Conservation (phyloP, 35 echinoderm and acorn worm genomes). For the Lytechinus variegatus region DNA sequence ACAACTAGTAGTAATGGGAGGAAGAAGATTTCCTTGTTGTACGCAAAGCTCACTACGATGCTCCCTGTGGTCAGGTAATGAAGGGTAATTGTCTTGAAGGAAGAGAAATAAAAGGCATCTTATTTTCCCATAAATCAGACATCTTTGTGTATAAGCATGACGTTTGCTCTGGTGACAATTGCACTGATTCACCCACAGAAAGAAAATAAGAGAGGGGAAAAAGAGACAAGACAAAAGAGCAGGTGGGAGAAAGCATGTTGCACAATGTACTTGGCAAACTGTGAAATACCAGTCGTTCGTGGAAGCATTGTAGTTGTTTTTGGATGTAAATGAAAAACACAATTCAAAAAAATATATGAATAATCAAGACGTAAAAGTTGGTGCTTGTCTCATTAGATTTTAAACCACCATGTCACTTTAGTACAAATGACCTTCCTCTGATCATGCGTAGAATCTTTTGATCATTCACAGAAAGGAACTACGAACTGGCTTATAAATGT, state of each 20-base stretch:
- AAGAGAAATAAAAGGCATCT: background rate
- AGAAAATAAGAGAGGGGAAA: background rate
- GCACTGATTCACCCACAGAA: background rate
- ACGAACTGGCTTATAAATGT: too few species aligned
- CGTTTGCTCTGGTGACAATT: background rate
- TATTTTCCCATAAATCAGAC: background rate
- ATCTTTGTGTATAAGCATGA: background rate
- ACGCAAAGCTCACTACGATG: slow-evolving; percentile 77
- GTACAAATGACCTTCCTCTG: too few species aligned
- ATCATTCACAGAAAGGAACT: too few species aligned
- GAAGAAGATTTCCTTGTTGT: slow-evolving; percentile 84
- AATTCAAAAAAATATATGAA: too few species aligned
- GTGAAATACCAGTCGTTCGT: too few species aligned
- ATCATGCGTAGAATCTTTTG: too few species aligned
- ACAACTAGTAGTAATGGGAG: slow-evolving; percentile 80
- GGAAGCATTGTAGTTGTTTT: too few species aligned
- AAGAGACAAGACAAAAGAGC: background rate
- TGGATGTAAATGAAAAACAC: too few species aligned
- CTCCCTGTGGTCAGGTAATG: slow-evolving; percentile 91
- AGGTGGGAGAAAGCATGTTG: background rate
- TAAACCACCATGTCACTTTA: too few species aligned
- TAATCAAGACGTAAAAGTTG: too few species aligned
- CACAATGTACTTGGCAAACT: too few species aligned
- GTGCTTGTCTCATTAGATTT: too few species aligned
- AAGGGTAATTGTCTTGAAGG: slow-evolving; percentile 78